Percentiles rank a stretch among this genome's conserved stretches.
Conservation (phyloP, 2,113 vertebrate species). For the Crypturellus undulatus region DNA sequence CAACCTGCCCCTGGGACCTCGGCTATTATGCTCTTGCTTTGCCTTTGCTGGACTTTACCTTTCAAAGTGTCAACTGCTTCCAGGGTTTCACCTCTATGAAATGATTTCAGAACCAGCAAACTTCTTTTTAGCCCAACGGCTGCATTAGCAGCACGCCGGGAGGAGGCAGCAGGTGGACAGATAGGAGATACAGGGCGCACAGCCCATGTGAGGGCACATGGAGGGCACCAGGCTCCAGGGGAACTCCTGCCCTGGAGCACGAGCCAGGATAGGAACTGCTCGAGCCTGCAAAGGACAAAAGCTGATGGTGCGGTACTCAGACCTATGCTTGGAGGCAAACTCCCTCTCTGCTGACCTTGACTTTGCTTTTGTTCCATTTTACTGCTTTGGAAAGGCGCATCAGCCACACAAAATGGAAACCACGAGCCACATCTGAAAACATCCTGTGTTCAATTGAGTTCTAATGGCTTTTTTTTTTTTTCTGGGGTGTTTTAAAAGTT, state of each 20-base stretch:
- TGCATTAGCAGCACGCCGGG: not conserved
- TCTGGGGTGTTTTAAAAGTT: not conserved
- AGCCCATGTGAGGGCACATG: not conserved
- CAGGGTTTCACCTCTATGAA: not conserved
- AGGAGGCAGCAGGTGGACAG: not conserved
- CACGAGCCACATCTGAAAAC: not conserved
- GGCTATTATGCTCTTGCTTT: not conserved
- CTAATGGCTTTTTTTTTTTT: slow-evolving; percentile 36
- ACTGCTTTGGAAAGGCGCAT: not conserved
- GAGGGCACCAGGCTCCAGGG: not conserved
- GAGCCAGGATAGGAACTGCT: not conserved
- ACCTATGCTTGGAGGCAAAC: not conserved
- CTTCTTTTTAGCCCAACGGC: not conserved
- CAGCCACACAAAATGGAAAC: not conserved
- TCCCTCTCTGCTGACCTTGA: not conserved
- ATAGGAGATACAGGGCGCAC: not conserved
- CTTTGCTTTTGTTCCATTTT: not conserved
- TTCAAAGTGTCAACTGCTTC: not conserved
- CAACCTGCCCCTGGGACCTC: not conserved
- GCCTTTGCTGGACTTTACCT: not conserved
- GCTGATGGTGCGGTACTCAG: not conserved
- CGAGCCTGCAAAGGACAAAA: not conserved
- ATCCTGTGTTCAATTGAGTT: not conserved
- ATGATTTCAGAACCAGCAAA: not conserved
- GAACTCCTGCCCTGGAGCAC: not conserved